Conservation (phyloP, 2,113 vertebrate genomes). For the Amphilophus citrinellus region DNA sequence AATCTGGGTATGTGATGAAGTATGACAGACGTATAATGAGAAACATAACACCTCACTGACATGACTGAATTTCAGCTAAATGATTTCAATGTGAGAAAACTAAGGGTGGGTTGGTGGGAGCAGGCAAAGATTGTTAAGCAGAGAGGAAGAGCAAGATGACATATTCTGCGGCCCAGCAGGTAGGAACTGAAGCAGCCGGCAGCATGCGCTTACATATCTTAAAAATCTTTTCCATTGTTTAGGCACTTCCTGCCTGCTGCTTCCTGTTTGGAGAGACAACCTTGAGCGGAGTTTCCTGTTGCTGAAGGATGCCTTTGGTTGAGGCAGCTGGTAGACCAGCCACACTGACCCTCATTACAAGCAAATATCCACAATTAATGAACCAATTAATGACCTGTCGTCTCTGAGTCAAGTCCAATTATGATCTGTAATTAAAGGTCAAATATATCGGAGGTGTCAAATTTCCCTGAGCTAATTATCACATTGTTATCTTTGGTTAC, state of each 20-base stretch:
- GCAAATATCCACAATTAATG: constrained; percentile 67
- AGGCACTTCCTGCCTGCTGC: constrained; percentile 75
- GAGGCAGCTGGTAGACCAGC: constrained; percentile 56
- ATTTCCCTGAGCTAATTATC: constrained; percentile 60
- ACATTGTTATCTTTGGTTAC: constrained; percentile 39
- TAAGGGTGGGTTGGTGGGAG: not conserved
- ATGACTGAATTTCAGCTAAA: constrained; percentile 60
- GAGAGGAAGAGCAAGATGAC: constrained; percentile 29
- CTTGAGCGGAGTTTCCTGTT: constrained; percentile 74
- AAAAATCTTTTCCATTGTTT: constrained; percentile 75
- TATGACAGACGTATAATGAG: constrained; percentile 70
- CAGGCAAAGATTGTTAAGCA: not conserved
- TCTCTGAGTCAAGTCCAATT: constrained; percentile 61
- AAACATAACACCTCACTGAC: constrained; percentile 69
- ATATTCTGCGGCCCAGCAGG: constrained; percentile 46
- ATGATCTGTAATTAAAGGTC: constrained; percentile 73
- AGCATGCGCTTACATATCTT: constrained; percentile 56
- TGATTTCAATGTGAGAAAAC: constrained; percentile 65
- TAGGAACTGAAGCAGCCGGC: constrained; percentile 11
- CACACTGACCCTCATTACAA: constrained; percentile 63
- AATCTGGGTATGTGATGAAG: constrained; percentile 62
- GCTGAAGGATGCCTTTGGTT: constrained; percentile 24
- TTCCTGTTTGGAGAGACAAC: constrained; percentile 82
- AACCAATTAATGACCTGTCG: constrained; percentile 73
- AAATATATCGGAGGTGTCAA: constrained; percentile 64